phyloP scores from a whole-genome alignment of 2,113 vertebrate species.

The zebrafish (Danio rerio) region GRCz12tu NC_133176.1:27098001-27098500 shows the following conservation, averaged over 20 bases:
- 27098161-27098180: slow-evolving; percentile 37
- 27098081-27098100: slow-evolving; percentile 10
- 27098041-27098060: slow-evolving; percentile 39
- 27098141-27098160: slow-evolving; percentile 40
- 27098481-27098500: not conserved
- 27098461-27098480: not conserved
- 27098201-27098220: slow-evolving; percentile 45
- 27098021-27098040: slow-evolving; percentile 23
- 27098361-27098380: slow-evolving; percentile 81
- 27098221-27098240: slow-evolving; percentile 47
- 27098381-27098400: slow-evolving; percentile 67
- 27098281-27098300: slow-evolving; percentile 57
- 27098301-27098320: slow-evolving; percentile 62
- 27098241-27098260: slow-evolving; percentile 47
- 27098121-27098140: slow-evolving; percentile 11
- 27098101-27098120: slow-evolving; percentile 19
- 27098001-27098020: not conserved
- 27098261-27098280: slow-evolving; percentile 54
- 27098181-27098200: slow-evolving; percentile 54
- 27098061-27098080: slow-evolving; percentile 14
- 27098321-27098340: slow-evolving; percentile 65
- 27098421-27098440: not conserved
- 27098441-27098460: not conserved
- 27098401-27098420: not conserved
- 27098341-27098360: slow-evolving; percentile 70